Conservation (phyloP, 2,797 vertebrate genomes). For the Pantherophis vulpinus region DNA sequence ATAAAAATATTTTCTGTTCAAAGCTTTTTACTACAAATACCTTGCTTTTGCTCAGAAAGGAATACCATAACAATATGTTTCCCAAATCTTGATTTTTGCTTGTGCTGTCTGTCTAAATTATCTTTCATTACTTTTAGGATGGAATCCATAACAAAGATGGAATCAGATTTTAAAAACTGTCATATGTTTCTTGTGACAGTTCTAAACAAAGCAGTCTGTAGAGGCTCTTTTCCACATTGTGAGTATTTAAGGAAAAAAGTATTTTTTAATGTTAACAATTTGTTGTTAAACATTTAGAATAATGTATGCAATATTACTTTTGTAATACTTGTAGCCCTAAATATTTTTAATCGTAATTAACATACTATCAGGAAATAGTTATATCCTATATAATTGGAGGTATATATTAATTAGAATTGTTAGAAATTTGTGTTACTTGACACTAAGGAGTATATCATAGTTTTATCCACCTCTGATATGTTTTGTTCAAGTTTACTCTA, state of each 20-base stretch:
- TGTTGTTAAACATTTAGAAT: not conserved
- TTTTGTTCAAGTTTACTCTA: not conserved
- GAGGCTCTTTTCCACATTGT: slow-evolving; percentile 97
- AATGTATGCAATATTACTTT: not conserved
- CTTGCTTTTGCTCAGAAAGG: not conserved
- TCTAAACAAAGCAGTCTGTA: slow-evolving; percentile 95
- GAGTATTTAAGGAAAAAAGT: slow-evolving; percentile 67
- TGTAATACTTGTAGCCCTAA: not conserved
- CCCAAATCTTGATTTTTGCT: not conserved
- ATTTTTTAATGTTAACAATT: not conserved
- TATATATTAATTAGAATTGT: not conserved
- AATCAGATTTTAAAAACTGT: slow-evolving; percentile 98
- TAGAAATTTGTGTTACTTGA: not conserved
- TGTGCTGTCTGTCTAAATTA: slow-evolving; percentile 18
- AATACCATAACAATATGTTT: not conserved
- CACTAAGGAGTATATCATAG: not conserved
- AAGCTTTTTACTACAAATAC: not conserved
- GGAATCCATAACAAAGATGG: slow-evolving; percentile 98
- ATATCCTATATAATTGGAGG: not conserved
- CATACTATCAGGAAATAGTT: not conserved
- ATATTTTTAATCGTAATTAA: not conserved
- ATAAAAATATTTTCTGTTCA: not conserved
- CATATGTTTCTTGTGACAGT: slow-evolving; percentile 98
- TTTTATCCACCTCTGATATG: not conserved
- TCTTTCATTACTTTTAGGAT: slow-evolving; percentile 76